Conservation (phyloP, 2,113 vertebrate genomes). For the Xenus cinereus region DNA sequence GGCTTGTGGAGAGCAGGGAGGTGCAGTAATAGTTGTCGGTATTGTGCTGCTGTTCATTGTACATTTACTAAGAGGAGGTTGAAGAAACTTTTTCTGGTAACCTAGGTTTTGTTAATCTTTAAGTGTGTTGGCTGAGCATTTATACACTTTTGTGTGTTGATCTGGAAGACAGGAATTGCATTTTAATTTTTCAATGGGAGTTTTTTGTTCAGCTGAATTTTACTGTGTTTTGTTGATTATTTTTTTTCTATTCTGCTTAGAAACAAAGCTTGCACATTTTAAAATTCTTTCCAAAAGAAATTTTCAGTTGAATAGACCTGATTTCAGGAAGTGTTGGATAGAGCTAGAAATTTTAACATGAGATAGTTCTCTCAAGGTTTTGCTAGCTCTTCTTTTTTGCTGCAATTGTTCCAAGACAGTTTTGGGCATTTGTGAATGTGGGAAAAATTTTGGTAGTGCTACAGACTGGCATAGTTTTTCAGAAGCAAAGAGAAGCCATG, state of each 20-base stretch:
- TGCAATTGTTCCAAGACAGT: not conserved
- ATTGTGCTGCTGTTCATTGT: not conserved
- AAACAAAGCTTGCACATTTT: not conserved
- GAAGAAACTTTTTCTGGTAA: not conserved
- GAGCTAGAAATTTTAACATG: not conserved
- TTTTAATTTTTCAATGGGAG: not conserved
- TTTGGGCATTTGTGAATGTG: not conserved
- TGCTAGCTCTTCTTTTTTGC: not conserved
- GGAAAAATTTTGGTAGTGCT: not conserved
- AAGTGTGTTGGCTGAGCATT: not conserved
- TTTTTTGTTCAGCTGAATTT: not conserved
- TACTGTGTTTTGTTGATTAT: not conserved
- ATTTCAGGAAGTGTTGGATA: not conserved
- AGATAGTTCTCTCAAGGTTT: not conserved
- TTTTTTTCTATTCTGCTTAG: not conserved
- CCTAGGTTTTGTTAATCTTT: not conserved
- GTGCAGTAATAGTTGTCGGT: not conserved
- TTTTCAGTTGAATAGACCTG: not conserved
- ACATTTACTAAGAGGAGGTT: not conserved
- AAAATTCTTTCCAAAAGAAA: not conserved
- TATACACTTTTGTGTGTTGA: not conserved
- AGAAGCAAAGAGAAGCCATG: not conserved
- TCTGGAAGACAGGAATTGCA: not conserved
- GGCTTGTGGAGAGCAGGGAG: fast-evolving
- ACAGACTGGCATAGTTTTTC: not conserved